phyloP scores from a whole-genome alignment of 2,113 vertebrate species.

The Urocitellus parryii region DNA sequence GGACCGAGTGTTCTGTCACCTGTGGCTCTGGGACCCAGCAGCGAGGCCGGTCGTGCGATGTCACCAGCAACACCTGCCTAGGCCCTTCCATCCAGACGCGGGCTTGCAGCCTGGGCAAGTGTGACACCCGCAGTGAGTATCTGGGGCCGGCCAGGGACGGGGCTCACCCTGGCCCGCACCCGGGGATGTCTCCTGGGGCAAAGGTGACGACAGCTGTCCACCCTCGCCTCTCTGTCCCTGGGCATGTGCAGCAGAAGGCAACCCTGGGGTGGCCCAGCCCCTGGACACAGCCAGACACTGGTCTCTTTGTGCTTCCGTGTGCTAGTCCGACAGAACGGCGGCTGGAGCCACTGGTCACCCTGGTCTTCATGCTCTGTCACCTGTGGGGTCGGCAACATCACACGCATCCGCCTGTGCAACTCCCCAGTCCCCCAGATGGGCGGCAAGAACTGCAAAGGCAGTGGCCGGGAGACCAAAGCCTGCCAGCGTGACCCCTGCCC shows the following conservation, averaged over 20 bases:
- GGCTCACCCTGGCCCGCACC: too few relatives aligned
- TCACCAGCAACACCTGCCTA: constrained; percentile 95
- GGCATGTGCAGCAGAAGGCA: too few relatives aligned
- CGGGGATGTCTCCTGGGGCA: too few relatives aligned
- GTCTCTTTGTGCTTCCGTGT: not conserved
- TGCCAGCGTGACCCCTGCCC: constrained; percentile 94
- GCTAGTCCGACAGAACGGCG: constrained; percentile 95
- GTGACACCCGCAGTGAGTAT: constrained; percentile 95
- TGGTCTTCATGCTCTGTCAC: constrained; percentile 98
- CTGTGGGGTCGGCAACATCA: constrained; percentile 95
- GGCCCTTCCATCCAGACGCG: constrained; percentile 98
- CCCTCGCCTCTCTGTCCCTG: too few relatives aligned
- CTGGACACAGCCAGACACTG: too few relatives aligned
- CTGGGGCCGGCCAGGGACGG: too few relatives aligned
- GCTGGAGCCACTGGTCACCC: constrained; percentile 98
- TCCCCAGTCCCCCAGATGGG: constrained; percentile 96
- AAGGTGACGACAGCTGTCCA: accelerated
- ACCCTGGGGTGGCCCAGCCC: not conserved
- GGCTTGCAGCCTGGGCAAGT: constrained; percentile 94
- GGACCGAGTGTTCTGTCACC: constrained; percentile 97
- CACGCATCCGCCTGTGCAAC: constrained; percentile 97
- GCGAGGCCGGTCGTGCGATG: constrained; percentile 96
- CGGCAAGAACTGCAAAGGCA: constrained; percentile 94
- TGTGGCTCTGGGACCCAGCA: constrained; percentile 98
- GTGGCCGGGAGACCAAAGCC: constrained; percentile 94